Base-by-base conservation (phyloP, 2,888 invertebrate genomes). In the Carterocephalus palaemon region DNA sequence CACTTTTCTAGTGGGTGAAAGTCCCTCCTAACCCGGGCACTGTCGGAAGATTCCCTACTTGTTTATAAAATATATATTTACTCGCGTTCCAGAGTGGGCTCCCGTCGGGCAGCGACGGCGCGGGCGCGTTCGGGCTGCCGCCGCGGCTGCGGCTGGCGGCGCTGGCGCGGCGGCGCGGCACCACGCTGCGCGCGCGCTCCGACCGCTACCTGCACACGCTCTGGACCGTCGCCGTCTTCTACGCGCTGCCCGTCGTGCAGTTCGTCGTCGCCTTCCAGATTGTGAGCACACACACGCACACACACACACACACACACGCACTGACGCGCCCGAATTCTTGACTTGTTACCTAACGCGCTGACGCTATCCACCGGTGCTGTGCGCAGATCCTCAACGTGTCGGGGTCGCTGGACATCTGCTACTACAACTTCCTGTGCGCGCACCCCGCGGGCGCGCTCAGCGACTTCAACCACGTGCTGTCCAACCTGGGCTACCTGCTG, bases 321-420 rank as follows among this genome's bases (percentile, higher is more conserved):
- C n/a, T n/a, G n/a, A n/a, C n/a, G n/a, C n/a, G 29, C 7, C 6
- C 12, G 16, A 9, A n/a, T 10, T 9, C 4, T 2, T 2, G 13
- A 15, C 4, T 16, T 7, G 1, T 15, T 16, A 3, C 33, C n/a
- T 32, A n/a, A n/a, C n/a, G n/a, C n/a, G n/a, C n/a, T n/a, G n/a
- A n/a, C n/a, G n/a, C n/a, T n/a, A n/a, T n/a, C n/a, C n/a, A n/a
- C n/a, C n/a, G n/a, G n/a, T n/a, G n/a, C 3, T 3, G 10, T 10
- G 15, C 7, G 46, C 76, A 94, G 91, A 87, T 93, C 1, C 75
- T 95, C 58, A 91, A 93, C 71, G 82, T 90, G 48, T 93, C 95
- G 0, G 96, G 96, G n/a, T 92, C 96, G 70, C 91, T 95, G 75
- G 96, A 97, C 85, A 82, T 94, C 52, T 97, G 96, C 80, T 96